Conservation (phyloP, 2,888 invertebrate genomes). For the Ennomos quercinarius region DNA sequence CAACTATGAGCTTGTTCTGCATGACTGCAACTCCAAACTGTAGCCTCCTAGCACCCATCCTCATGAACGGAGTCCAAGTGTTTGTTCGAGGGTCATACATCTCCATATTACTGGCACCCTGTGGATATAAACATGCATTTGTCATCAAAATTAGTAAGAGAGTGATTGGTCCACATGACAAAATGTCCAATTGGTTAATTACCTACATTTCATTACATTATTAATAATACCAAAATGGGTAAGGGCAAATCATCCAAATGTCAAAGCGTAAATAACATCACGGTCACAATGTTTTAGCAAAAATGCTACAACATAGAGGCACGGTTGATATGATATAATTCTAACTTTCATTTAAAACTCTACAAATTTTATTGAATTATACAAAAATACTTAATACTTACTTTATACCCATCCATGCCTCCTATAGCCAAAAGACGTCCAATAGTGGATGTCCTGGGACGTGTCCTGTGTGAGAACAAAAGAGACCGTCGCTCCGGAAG, state of each 20-base stretch:
- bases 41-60: conserved; percentile 92
- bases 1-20: conserved; percentile 92
- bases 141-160: neutral
- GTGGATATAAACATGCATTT: conserved; percentile 18
- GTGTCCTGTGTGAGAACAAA: conserved; percentile 91
- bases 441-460: conserved; percentile 96
- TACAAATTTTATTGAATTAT: too few relatives aligned
- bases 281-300: too few relatives aligned
- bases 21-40: conserved; percentile 97
- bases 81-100: conserved; percentile 94
- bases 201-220: too few relatives aligned
- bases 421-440: conserved; percentile 95
- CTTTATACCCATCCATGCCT: conserved; percentile 96
- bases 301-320: too few relatives aligned
- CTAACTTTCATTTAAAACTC: too few relatives aligned
- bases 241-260: too few relatives aligned
- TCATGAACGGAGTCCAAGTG: conserved; percentile 90
- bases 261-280: too few relatives aligned
- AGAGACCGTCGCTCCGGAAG: conserved; percentile 93
- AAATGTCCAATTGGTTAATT: too few relatives aligned
- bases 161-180: too few relatives aligned
- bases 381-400: conserved; percentile 37
- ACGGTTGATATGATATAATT: too few relatives aligned
- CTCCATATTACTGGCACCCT: conserved; percentile 95
- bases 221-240: too few relatives aligned